These are phyloP conservation scores for Apis florea DNA, from an alignment of 1,140 invertebrate genomes.

Conservation along the genomic window DNA sequence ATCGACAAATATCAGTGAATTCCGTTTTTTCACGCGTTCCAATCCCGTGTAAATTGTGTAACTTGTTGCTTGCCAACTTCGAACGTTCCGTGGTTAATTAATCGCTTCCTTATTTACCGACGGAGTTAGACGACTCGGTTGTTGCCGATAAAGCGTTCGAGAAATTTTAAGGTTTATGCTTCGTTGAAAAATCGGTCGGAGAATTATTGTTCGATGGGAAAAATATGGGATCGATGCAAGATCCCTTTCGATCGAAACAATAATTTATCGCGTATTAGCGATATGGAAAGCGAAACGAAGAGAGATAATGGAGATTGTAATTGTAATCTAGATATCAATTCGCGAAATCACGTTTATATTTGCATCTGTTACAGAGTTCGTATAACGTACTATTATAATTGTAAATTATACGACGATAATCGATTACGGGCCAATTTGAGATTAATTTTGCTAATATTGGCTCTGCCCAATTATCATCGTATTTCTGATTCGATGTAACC, in stretches of 20 bases:
- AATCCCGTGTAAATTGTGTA: conserved; percentile 21
- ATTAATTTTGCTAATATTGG: neutral
- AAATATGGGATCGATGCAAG: too few species aligned
- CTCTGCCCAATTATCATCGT: neutral
- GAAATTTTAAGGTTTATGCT: neutral
- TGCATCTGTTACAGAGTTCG: neutral
- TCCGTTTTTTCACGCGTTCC: conserved; percentile 29
- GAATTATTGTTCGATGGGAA: neutral
- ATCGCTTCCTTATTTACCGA: neutral
- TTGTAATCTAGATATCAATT: neutral
- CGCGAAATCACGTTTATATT: neutral
- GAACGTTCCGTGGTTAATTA: conserved; percentile 14
- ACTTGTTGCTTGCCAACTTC: conserved; percentile 21
- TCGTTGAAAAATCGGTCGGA: neutral
- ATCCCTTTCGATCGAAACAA: too few species aligned
- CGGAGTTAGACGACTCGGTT: neutral
- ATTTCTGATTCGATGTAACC: neutral
- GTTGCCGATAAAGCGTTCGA: neutral
- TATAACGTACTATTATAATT: neutral
- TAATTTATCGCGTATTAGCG: neutral
- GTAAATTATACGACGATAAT: neutral
- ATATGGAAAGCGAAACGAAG: neutral
- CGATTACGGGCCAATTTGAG: neutral
- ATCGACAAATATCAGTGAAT: conserved; percentile 10
- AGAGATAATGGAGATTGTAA: neutral